Base-by-base conservation (phyloP, 2,797 vertebrate species). In the Nothura maculosa region DNA sequence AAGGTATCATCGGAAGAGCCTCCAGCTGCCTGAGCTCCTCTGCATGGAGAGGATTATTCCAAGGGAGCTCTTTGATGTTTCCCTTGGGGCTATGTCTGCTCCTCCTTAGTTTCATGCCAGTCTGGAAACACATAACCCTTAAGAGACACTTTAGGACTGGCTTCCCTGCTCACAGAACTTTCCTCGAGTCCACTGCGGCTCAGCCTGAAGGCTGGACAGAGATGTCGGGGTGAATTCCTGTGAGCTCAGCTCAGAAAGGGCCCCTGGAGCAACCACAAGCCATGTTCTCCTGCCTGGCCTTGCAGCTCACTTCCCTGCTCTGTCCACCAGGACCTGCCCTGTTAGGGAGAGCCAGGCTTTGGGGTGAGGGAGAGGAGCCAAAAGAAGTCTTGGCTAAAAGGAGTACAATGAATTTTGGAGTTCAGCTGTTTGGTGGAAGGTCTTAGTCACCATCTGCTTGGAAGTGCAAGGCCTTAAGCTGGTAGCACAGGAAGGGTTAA, bases 21-120 rank as follows among this genome's bases (percentile, higher is more conserved):
- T 52, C 14, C 3, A 47, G 68, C 45, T 75, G 28, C 38, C 68
- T 1, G 0, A 87, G 72, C 16, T 27, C 8, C 20, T 89, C 50
- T 81, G 60, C 7, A 3, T 7, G 47, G 60, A 79, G 72, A n/a
- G 80, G 83, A 54, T 88, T 90, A 70, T 88, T 81, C 67, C 80
- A 82, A 70, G 61, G 78, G 78, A 89, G 50, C 36, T 84, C 42
- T 80, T 74, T 88, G 67, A 54, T 88, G 67, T 74, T 89, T 86
- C 28, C 70, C 27, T 43, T 60, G 70, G 66, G 78, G 14, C 81
- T 73, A 30, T 89, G 36, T 61, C 45, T 77, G 22, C 34, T 91
- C 11, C 55, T 87, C 67, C 55, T 60, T 67, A 0, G 32, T 79
- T 91, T 86, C 19, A 25, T 52, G 30, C 55, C 77, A 76, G 34